phyloP scores from a whole-genome alignment of 2,113 vertebrate genomes.

The Onychostruthus taczanowskii region DNA sequence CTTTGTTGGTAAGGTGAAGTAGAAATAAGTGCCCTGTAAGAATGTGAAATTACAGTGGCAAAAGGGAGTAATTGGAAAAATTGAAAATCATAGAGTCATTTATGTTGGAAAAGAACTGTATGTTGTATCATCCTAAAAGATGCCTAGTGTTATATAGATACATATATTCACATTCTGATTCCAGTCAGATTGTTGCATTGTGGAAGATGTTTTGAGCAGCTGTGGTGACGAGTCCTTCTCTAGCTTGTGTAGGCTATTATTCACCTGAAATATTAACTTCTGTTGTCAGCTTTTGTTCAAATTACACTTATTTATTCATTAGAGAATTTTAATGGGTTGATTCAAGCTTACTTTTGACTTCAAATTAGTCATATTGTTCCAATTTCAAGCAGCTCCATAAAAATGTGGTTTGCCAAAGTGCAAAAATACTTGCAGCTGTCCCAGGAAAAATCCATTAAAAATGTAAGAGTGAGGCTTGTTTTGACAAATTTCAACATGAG shows the following conservation, averaged over 20 bases:
- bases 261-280: not conserved
- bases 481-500: conserved; percentile 15
- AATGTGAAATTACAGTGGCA: not conserved
- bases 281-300: not conserved
- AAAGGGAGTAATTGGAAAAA: not conserved
- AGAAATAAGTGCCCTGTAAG: not conserved
- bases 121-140: not conserved
- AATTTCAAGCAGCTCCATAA: not conserved
- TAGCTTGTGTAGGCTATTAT: not conserved
- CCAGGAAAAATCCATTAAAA: not conserved
- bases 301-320: not conserved
- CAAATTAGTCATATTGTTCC: not conserved
- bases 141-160: not conserved
- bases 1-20: not conserved
- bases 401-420: not conserved
- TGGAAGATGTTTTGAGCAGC: not conserved
- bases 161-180: not conserved
- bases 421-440: not conserved
- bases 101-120: not conserved
- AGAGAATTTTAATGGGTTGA: not conserved
- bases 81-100: not conserved
- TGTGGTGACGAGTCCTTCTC: not conserved
- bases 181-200: not conserved
- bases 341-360: not conserved
- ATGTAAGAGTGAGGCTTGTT: not conserved